These are phyloP conservation scores for Sphenopsis melanotis DNA, from an alignment of 2,797 vertebrate species.

Conservation along the genomic window DNA sequence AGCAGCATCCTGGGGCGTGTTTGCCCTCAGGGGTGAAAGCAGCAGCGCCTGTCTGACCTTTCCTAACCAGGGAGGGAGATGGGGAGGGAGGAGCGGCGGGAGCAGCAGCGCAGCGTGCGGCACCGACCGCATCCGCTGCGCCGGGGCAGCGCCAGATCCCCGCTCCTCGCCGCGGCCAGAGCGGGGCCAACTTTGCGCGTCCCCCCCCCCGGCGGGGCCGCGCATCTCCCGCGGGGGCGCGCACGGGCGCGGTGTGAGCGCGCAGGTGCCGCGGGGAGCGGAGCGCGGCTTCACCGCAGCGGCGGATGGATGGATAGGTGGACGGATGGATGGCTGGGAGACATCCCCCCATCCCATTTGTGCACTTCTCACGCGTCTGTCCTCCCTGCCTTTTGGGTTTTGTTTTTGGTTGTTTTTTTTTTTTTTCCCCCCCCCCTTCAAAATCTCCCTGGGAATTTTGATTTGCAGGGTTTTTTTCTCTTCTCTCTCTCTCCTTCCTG, in stretches of 20 bases:
- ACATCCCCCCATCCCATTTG: not conserved
- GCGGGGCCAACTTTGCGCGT: not conserved
- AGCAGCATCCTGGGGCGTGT: rapidly evolving
- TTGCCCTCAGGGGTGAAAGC: no score
- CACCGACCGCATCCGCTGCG: rapidly evolving
- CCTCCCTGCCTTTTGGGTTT: not conserved
- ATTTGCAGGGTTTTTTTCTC: not conserved
- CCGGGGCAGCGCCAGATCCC: not conserved
- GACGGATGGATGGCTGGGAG: not conserved
- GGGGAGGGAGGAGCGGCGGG: rapidly evolving
- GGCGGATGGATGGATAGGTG: not conserved
- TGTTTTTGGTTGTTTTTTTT: not conserved
- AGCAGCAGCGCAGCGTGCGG: not conserved
- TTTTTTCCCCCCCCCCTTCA: not conserved
- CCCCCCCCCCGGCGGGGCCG: not conserved
- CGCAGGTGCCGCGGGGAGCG: not conserved
- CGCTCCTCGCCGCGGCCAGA: rapidly evolving
- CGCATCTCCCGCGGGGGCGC: not conserved
- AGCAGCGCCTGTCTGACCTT: rapidly evolving
- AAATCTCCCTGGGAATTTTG: slow-evolving; percentile 54
- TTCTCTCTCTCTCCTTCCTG: not conserved
- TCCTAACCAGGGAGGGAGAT: rapidly evolving
- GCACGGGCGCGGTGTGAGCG: not conserved
- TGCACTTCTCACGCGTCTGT: not conserved
- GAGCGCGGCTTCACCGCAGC: not conserved